phyloP scores from a whole-genome alignment of 2,113 vertebrate genomes.

The Bos javanicus region DNA sequence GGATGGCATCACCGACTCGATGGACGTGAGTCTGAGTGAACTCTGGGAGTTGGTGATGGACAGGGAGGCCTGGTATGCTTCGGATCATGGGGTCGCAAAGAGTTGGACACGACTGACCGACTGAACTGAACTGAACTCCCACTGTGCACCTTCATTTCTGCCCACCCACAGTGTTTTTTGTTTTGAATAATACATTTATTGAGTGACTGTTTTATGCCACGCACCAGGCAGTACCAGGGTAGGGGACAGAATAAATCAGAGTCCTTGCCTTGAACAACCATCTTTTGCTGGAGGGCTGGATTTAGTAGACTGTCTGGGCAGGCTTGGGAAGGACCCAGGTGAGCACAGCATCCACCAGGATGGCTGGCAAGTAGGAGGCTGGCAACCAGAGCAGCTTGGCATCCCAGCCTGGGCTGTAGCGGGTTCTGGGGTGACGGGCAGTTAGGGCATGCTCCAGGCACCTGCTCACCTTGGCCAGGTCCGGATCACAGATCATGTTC shows the following conservation, averaged over 20 bases:
- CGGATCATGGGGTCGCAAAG: neutral
- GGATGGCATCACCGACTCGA: neutral
- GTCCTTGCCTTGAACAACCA: neutral
- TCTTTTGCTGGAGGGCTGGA: neutral
- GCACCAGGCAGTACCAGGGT: neutral
- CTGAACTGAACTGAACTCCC: neutral
- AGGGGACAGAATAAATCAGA: neutral
- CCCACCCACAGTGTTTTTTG: neutral
- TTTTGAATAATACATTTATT: slow-evolving; percentile 27
- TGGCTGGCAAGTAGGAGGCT: slow-evolving; percentile 91
- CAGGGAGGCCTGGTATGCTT: neutral
- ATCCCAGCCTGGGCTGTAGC: slow-evolving; percentile 96
- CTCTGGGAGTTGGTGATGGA: neutral
- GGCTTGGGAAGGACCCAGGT: slow-evolving; percentile 89
- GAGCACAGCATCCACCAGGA: slow-evolving; percentile 86
- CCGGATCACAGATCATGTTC: slow-evolving; percentile 87
- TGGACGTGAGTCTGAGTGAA: neutral
- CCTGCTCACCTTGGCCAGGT: slow-evolving; percentile 90
- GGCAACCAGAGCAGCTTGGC: slow-evolving; percentile 96
- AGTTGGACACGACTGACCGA: neutral
- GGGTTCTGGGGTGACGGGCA: slow-evolving; percentile 86
- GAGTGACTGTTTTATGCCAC: neutral
- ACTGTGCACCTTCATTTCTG: neutral
- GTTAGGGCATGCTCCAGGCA: slow-evolving; percentile 92
- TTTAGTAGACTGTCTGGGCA: slow-evolving; percentile 56